Percentiles rank a stretch among this genome's conserved stretches.
Evolutionary conservation across 2,113 vertebrate genomes (phyloP).

Genomic region (Chelonoidis abingdonii): DNA sequence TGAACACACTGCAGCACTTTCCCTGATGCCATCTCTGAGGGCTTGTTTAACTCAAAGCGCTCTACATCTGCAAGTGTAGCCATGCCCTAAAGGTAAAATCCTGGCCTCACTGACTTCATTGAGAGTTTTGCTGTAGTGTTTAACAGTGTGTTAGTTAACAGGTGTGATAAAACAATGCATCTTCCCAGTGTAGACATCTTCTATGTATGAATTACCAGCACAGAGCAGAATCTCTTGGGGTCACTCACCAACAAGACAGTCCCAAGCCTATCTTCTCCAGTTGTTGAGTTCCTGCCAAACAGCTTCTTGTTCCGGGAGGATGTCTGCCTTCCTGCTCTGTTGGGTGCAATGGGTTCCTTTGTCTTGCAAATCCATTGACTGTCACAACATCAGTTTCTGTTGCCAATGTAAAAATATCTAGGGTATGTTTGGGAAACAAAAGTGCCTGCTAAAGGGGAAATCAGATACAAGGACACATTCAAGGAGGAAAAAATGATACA

Average conservation of each 20-base stretch:
- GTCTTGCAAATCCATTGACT: not conserved
- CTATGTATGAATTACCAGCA: constrained; percentile 23
- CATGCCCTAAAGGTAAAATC: not conserved
- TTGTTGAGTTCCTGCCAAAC: constrained; percentile 30
- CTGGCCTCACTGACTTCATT: not conserved
- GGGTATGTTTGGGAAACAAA: not conserved
- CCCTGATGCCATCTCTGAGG: no score
- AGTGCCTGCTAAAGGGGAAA: not conserved
- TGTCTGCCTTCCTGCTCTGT: not conserved
- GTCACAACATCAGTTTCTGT: not conserved
- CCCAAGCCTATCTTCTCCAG: not conserved
- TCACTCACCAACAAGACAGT: not conserved
- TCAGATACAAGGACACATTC: not conserved
- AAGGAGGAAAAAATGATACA: not conserved
- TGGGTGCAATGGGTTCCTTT: not conserved
- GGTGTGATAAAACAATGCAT: constrained; percentile 5
- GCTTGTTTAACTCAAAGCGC: no score
- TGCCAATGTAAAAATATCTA: not conserved
- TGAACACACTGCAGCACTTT: no score
- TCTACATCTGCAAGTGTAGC: no score
- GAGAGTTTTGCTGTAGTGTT: not conserved
- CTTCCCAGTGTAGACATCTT: not conserved
- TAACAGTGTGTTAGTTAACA: constrained; percentile 19
- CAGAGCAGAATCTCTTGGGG: constrained; percentile 18
- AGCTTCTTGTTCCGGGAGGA: not conserved